Evolutionary conservation across 2,113 vertebrate genomes (phyloP), one percentile per base, ranked within the genome.

Genomic region (Lophochroa leadbeateri): DNA sequence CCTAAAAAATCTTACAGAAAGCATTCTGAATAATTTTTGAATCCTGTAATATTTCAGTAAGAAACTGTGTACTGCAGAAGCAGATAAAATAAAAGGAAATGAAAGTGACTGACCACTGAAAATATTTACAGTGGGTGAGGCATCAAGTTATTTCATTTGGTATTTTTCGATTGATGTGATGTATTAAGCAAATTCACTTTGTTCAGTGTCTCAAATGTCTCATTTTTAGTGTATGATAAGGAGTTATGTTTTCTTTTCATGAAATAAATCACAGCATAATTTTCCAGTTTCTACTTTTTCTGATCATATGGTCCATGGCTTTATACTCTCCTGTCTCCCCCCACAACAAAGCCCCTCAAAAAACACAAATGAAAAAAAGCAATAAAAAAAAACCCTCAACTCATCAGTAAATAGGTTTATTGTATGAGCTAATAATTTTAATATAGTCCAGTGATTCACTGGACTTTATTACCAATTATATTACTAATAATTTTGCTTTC

Each of bases 291-390:
- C 19, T 53, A 10, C 8, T 67, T 91, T 83, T 77, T 27, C 44
- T 21, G 11, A 31, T 78, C n/a, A 43, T 8, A 53, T 53, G 6
- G 17, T 16, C 37, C 9, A 10, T 25, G 37, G 6, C 31, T 92
- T 70, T 68, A 24, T 49, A 49, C 9, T 44, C 7, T 81, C 5
- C 5, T 8, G 1, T 47, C 9, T 41, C 11, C 33, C 2, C 8
- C 6, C 4, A 8, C 2, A 50, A 64, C 17, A 74, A 3, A 5
- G 33, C 3, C 9, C 3, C 23, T 9, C 0, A 8, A 13, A 64
- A 90, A 88, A 39, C 1, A 4, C 11, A 55, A 46, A 55, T 17
- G 1, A 65, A 74, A 85, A 33, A 2, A 39, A 33, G 4, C 6
- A 52, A 25, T n/a, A 55, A 65, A 81, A 67, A 84, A 68, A 84